Conservation (phyloP, 1,140 invertebrate genomes). For the Meloidogyne hapla region DNA sequence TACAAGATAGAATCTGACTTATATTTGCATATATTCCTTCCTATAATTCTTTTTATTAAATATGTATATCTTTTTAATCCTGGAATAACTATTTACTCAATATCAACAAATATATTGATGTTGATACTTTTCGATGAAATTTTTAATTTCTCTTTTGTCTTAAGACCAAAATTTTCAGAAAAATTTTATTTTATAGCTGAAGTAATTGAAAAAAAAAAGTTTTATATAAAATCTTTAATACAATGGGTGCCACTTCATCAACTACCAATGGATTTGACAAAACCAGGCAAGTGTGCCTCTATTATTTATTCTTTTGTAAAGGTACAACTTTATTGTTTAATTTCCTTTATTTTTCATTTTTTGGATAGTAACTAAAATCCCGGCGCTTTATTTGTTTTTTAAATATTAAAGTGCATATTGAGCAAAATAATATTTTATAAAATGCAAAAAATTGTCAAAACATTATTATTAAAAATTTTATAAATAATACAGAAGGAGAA, state of each 20-base stretch:
- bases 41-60: too few relatives aligned
- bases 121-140: too few relatives aligned
- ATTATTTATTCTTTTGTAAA: background rate
- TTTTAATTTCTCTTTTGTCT: too few relatives aligned
- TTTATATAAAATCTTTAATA: background rate
- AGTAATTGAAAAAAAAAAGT: background rate
- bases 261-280: background rate
- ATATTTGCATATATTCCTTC: slow-evolving; percentile 6
- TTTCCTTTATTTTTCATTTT: background rate
- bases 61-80: too few relatives aligned
- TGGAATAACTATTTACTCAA: too few relatives aligned
- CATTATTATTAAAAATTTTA: background rate
- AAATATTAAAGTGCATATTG: too few relatives aligned
- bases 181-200: background rate
- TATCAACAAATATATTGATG: too few relatives aligned
- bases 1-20: background rate
- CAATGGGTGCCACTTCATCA: slow-evolving; percentile 26
- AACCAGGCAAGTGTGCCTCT: background rate
- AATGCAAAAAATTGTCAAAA: too few relatives aligned
- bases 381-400: too few relatives aligned
- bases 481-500: background rate
- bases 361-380: too few relatives aligned
- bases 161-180: background rate
- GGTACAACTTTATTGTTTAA: background rate
- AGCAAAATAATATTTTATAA: too few relatives aligned